Base-by-base conservation (phyloP, 2,113 vertebrate genomes). In the Tinamus guttatus region DNA sequence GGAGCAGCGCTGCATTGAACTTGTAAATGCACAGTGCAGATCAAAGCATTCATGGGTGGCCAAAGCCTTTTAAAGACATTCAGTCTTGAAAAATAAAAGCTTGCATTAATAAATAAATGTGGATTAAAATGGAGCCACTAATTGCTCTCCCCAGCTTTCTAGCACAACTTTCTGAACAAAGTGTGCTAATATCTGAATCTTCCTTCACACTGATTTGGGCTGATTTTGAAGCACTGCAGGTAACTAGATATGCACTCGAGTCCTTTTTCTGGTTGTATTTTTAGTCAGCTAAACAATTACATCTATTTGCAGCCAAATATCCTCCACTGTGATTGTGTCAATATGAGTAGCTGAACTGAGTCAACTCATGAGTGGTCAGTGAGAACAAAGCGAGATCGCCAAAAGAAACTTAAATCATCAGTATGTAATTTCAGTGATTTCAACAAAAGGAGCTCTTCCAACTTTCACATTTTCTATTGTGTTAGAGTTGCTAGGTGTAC, bases 231-330 rank as follows among this genome's bases (percentile, higher is more conserved):
- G 64, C 93, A 94, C 94, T 89, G 94, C 68, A 75, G 93, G 94
- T 87, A 94, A 68, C 89, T 82, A 86, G 51, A 77, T 16, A 9
- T 58, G 62, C 95, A 93, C 76, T 81, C 74, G 85, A 90, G 80
- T 49, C 11, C 74, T 82, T 96, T 90, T 96, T 90, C 87, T 69
- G 74, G 77, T 91, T 21, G 2, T 87, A 87, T 96, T 96, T 96
- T 95, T 79, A 96, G 93, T 92, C 83, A 87, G 56, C 90, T 89
- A 83, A 96, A 95, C 95, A 96, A 94, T 81, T 71, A 71, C 77
- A 81, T 94, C 79, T 87, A 24, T 96, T 84, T 82, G 75, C 80
- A 75, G 80, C 60, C 91, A 86, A 96, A 85, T 95, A 91, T 91
- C 65, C 74, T 96, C 94, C 80, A 59, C 94, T 93, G 92, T 90